Evolutionary conservation across 2,888 invertebrate genomes (phyloP).

Genomic region (Hylaea fasciaria): DNA sequence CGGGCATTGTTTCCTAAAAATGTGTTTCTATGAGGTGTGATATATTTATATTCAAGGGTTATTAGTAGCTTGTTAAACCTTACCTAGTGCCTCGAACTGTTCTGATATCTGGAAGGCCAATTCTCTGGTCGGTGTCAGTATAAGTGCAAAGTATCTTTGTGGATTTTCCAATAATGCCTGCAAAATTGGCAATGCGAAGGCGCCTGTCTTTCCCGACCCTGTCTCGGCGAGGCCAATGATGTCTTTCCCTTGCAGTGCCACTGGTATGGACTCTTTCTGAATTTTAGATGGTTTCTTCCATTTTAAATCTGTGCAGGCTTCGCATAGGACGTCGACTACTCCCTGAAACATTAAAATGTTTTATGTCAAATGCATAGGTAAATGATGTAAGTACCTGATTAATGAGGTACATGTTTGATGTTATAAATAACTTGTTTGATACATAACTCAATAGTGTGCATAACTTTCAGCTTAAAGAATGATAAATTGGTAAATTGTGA

Average conservation of each 20-base stretch:
- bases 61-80: slow-evolving; percentile 41
- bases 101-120: slow-evolving; percentile 99
- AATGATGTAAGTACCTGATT: not conserved
- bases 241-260: slow-evolving; percentile 94
- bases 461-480: too few species aligned
- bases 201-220: slow-evolving; percentile 98
- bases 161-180: slow-evolving; percentile 96
- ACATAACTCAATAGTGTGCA: too few species aligned
- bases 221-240: slow-evolving; percentile 89
- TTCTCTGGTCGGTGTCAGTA: slow-evolving; percentile 98
- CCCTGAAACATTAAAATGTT: slow-evolving; percentile 86
- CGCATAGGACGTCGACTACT: slow-evolving; percentile 94
- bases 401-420: too few species aligned
- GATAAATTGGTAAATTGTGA: too few species aligned
- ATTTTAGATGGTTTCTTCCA: slow-evolving; percentile 98
- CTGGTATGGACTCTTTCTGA: slow-evolving; percentile 96
- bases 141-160: slow-evolving; percentile 96
- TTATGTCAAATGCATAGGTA: not conserved
- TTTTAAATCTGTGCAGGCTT: slow-evolving; percentile 95
- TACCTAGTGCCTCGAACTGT: slow-evolving; percentile 98
- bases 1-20: too few species aligned
- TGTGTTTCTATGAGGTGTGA: too few species aligned
- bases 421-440: too few species aligned
- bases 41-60: too few species aligned
- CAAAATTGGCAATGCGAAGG: slow-evolving; percentile 98